phyloP scores from a whole-genome alignment of 2,888 invertebrate species.

The Tachina fera region DNA sequence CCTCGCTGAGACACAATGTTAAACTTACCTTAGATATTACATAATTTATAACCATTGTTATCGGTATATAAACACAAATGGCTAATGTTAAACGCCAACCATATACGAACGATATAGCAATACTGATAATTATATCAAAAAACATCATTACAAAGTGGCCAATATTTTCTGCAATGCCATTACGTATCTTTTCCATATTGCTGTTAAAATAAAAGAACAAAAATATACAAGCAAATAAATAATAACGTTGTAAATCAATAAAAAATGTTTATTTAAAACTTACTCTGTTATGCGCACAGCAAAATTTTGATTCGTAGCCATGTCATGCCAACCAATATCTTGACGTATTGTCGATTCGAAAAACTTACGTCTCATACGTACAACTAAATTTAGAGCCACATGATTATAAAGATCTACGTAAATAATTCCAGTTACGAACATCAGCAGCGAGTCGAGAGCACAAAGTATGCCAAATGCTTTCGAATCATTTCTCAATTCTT shows the following conservation, averaged over 20 bases:
- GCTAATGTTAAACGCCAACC: slow-evolving; percentile 95
- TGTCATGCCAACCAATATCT: slow-evolving; percentile 90
- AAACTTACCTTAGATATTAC: slow-evolving; percentile 89
- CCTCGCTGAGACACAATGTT: background rate
- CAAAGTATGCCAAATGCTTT: slow-evolving; percentile 87
- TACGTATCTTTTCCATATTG: slow-evolving; percentile 90
- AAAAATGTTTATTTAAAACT: slow-evolving; percentile 80
- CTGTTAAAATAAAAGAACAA: slow-evolving; percentile 81
- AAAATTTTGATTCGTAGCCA: slow-evolving; percentile 88
- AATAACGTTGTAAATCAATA: background rate
- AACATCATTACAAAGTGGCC: slow-evolving; percentile 87
- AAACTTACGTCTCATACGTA: slow-evolving; percentile 86
- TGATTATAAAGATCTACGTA: slow-evolving; percentile 88
- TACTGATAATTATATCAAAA: slow-evolving; percentile 84
- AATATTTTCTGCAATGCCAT: slow-evolving; percentile 93
- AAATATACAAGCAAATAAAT: background rate
- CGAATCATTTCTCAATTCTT: slow-evolving; percentile 86
- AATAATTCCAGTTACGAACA: slow-evolving; percentile 86
- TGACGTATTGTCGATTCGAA: slow-evolving; percentile 87
- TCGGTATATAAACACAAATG: slow-evolving; percentile 90
- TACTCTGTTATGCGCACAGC: slow-evolving; percentile 90
- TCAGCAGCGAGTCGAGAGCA: slow-evolving; percentile 84
- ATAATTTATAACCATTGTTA: slow-evolving; percentile 89
- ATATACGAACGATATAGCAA: slow-evolving; percentile 89
- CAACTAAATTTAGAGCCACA: slow-evolving; percentile 86